These are phyloP conservation scores for Tiphia femorata DNA, from an alignment of 2,888 invertebrate species.

Conservation along the genomic window DNA sequence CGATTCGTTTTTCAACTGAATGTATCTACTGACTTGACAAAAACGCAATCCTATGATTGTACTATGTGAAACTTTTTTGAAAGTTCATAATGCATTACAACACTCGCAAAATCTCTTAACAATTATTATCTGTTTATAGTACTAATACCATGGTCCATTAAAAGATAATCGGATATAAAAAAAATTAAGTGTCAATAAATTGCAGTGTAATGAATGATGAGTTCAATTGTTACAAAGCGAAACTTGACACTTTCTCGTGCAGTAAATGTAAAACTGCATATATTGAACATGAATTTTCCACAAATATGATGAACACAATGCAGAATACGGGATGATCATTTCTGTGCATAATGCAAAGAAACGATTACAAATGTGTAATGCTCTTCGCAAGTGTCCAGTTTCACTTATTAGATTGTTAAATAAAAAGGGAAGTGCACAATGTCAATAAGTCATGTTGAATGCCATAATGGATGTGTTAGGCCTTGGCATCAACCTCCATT, in stretches of 20 bases:
- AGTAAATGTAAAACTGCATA: constrained; percentile 14
- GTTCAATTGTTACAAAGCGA: constrained; percentile 33
- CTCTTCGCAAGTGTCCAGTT: constrained; percentile 49
- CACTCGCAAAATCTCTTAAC: constrained; percentile 35
- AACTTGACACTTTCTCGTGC: constrained; percentile 40
- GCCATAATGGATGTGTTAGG: constrained; percentile 55
- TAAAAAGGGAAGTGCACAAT: constrained; percentile 53
- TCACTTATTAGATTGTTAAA: constrained; percentile 50
- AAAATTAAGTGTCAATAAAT: constrained; percentile 43
- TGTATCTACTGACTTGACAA: background rate
- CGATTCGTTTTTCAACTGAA: background rate
- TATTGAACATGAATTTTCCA: constrained; percentile 15
- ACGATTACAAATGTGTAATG: constrained; percentile 11
- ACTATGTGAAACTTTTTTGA: background rate
- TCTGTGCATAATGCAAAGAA: constrained; percentile 18
- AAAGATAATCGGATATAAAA: constrained; percentile 45
- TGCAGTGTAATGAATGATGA: constrained; percentile 30
- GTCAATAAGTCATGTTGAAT: constrained; percentile 52
- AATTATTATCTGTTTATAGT: constrained; percentile 33
- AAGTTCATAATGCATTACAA: constrained; percentile 28
- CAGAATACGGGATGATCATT: constrained; percentile 16
- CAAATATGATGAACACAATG: constrained; percentile 1
- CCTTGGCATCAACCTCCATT: constrained; percentile 74
- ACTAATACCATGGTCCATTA: constrained; percentile 44
- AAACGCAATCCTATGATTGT: constrained; percentile 4